A percentile compares a stretch with the other conserved stretches of the same genome.
Conservation (phyloP, 2,113 vertebrate genomes). For the Piaya cayana region DNA sequence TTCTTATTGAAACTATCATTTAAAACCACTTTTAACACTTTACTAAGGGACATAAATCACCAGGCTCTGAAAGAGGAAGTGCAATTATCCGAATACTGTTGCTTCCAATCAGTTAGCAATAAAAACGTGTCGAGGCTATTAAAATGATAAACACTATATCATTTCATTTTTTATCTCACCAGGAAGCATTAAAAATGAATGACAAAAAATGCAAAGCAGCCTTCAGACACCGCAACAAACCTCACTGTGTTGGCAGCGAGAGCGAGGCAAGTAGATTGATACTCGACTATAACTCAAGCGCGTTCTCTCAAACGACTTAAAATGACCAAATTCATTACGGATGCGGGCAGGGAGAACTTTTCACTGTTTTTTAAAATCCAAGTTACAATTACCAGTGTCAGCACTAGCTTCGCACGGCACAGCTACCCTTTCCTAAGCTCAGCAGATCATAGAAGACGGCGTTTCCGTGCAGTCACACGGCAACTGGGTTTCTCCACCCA, state of each 20-base stretch:
- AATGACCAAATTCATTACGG: neutral
- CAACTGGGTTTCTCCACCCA: neutral
- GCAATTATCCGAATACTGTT: neutral
- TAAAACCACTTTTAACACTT: neutral
- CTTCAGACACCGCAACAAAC: neutral
- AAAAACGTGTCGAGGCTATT: neutral
- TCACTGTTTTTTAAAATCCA: neutral
- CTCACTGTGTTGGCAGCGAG: neutral
- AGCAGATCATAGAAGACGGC: neutral
- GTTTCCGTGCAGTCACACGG: neutral
- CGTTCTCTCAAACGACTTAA: neutral
- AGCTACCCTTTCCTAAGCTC: neutral
- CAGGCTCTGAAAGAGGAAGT: neutral
- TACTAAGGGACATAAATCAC: neutral
- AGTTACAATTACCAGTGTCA: neutral
- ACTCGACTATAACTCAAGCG: accelerated
- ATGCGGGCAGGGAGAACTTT: neutral
- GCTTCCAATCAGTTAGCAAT: neutral
- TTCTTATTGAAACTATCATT: neutral
- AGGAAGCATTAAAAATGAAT: conserved; percentile 15
- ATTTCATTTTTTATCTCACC: neutral
- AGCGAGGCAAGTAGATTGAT: neutral
- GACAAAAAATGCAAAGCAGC: conserved; percentile 15
- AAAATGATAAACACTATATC: neutral
- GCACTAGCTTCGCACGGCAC: neutral